Conservation (phyloP, 2,113 vertebrate genomes). For the Edolisoma coerulescens region DNA sequence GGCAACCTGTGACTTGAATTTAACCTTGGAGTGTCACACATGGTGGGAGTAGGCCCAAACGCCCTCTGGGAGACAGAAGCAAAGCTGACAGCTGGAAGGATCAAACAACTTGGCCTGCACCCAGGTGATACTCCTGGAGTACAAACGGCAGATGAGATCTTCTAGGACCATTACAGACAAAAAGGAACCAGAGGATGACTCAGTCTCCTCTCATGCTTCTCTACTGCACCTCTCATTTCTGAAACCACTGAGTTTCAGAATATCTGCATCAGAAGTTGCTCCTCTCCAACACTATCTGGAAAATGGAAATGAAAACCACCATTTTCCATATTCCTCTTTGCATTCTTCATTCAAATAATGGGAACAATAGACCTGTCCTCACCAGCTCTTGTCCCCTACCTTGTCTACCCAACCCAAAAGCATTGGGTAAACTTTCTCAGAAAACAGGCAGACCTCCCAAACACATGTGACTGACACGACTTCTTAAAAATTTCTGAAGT, state of each 20-base stretch:
- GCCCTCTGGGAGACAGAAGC: background rate
- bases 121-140: background rate
- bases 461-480: background rate
- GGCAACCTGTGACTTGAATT: background rate
- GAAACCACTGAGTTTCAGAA: background rate
- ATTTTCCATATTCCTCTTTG: background rate
- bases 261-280: background rate
- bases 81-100: background rate
- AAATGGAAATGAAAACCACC: background rate
- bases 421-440: background rate
- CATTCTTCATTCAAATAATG: background rate
- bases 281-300: background rate
- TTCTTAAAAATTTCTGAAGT: background rate
- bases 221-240: background rate
- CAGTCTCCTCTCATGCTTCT: background rate
- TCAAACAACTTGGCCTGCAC: background rate
- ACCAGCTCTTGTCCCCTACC: background rate
- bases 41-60: background rate
- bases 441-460: background rate
- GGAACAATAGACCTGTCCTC: background rate
- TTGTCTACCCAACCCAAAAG: background rate
- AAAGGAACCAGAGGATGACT: background rate
- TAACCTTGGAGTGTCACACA: background rate
- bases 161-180: background rate
- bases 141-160: background rate